Conservation (phyloP, 2,888 invertebrate genomes). For the Drosophila setosimentum region DNA sequence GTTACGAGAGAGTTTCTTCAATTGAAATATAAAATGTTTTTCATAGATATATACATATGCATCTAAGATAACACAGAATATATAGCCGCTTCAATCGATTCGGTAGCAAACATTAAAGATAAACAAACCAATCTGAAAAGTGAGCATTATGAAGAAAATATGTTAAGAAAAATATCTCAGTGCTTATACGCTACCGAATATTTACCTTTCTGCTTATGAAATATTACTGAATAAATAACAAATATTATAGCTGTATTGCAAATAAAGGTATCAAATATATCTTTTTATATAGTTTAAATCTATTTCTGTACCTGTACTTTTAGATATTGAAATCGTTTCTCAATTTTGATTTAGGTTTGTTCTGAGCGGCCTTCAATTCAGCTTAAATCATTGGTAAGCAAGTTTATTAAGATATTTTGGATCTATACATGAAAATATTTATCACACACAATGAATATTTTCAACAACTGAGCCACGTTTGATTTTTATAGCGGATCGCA, state of each 20-base stretch:
- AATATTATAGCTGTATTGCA: neutral
- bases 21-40: neutral
- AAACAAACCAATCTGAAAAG: neutral
- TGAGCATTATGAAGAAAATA: neutral
- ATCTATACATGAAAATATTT: neutral
- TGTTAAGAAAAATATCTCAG: neutral
- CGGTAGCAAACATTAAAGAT: neutral
- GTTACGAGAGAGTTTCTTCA: neutral
- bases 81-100: neutral
- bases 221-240: neutral
- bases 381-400: neutral
- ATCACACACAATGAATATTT: constrained; percentile 24
- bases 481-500: neutral
- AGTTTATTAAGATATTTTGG: neutral
- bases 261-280: neutral
- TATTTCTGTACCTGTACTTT: neutral
- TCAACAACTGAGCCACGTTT: constrained; percentile 77
- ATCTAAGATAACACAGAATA: neutral
- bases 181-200: neutral
- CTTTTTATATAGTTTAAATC: neutral
- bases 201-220: neutral
- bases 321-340: neutral
- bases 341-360: neutral
- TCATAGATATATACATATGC: too few relatives aligned
- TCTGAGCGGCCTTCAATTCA: neutral